phyloP scores from a whole-genome alignment of 2,797 vertebrate genomes.

The Carcharodon carcharias region DNA sequence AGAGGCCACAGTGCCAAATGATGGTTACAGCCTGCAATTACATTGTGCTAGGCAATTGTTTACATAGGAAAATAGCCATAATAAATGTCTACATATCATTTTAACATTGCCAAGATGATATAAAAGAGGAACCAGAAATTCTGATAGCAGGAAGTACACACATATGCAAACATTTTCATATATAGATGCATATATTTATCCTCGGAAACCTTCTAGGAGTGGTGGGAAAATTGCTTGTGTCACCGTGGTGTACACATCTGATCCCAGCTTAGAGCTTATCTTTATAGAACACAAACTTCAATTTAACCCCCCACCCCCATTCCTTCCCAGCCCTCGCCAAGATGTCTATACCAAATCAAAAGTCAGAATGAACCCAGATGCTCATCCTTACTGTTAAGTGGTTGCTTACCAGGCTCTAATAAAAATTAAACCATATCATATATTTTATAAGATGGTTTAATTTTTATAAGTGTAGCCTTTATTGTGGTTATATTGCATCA shows the following conservation, averaged over 20 bases:
- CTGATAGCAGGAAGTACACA: slow-evolving; percentile 2
- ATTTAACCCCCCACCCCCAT: background rate
- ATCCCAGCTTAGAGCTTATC: background rate
- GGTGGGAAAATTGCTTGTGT: background rate
- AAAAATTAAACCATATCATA: slow-evolving; percentile 34
- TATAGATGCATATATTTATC: background rate
- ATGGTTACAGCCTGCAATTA: background rate
- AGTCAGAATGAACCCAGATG: slow-evolving; percentile 30
- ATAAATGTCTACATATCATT: slow-evolving; percentile 5
- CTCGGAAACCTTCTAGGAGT: background rate
- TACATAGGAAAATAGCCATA: slow-evolving; percentile 16
- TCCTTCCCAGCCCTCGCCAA: background rate
- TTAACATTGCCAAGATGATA: slow-evolving; percentile 4
- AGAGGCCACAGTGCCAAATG: slow-evolving; percentile 13
- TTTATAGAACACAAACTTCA: background rate
- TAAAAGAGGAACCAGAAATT: background rate
- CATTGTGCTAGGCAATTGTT: background rate
- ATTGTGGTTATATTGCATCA: slow-evolving; percentile 34
- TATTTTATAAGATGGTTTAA: slow-evolving; percentile 38
- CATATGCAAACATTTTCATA: slow-evolving; percentile 5
- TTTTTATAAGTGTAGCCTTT: slow-evolving; percentile 30
- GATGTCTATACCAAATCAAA: slow-evolving; percentile 24
- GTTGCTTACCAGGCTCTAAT: slow-evolving; percentile 31
- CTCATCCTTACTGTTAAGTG: slow-evolving; percentile 30
- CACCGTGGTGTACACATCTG: background rate